phyloP scores from a whole-genome alignment of 2,888 invertebrate genomes.

The Macrophya alboannulata region DNA sequence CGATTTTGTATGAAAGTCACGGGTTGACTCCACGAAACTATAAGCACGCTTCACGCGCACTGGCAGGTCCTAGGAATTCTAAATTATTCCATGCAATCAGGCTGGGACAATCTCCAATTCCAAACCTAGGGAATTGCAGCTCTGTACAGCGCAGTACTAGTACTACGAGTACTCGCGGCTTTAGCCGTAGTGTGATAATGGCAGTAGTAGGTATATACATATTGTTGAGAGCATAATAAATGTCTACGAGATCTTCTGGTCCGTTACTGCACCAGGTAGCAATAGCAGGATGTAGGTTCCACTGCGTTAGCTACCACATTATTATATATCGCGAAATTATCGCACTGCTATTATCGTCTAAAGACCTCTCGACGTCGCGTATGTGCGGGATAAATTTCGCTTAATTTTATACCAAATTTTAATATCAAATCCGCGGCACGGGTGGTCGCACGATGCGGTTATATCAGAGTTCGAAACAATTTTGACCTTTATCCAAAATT shows the following conservation, averaged over 20 bases:
- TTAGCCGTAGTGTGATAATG: conserved; percentile 39
- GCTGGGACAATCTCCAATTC: conserved; percentile 50
- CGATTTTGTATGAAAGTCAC: not conserved
- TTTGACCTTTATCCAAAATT: not conserved
- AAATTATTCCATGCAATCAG: conserved; percentile 54
- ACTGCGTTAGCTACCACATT: conserved; percentile 23
- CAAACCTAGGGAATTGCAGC: conserved; percentile 45
- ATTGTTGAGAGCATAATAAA: conserved; percentile 48
- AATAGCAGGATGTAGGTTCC: not conserved
- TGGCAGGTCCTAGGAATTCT: conserved; percentile 42
- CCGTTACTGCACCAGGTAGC: not conserved
- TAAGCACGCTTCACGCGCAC: conserved; percentile 11
- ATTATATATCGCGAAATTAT: conserved; percentile 26
- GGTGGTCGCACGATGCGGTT: not conserved
- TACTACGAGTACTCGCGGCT: not conserved
- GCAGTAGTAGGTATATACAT: conserved; percentile 56
- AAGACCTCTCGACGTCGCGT: not conserved
- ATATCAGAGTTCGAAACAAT: not conserved
- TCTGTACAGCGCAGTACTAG: not conserved
- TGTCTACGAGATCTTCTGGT: conserved; percentile 48
- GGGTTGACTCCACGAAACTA: conserved; percentile 6
- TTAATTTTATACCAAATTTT: not conserved
- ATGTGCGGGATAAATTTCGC: not conserved
- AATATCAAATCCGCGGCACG: not conserved
- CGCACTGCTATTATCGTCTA: not conserved